Evolutionary conservation across 2,888 invertebrate species (phyloP).

Genomic region (Drosophila nigricruria): DNA sequence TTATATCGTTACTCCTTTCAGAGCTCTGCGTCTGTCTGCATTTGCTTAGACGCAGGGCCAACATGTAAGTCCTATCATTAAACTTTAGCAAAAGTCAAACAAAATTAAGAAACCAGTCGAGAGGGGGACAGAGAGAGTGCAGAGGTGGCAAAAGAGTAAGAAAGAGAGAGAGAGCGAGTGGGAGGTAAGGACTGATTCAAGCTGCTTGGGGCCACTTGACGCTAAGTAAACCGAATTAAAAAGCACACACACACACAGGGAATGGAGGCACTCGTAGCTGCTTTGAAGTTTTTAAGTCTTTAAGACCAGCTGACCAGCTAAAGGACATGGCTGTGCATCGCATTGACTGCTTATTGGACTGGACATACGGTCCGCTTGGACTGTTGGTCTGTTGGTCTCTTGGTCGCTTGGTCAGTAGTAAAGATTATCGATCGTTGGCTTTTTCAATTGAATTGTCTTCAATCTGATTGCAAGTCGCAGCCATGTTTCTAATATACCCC

Average conservation of each 20-base stretch:
- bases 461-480: slow-evolving; percentile 68
- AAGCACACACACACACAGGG: slow-evolving; percentile 51
- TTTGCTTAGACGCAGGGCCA: slow-evolving; percentile 53
- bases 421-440: slow-evolving; percentile 73
- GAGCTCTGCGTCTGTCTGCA: slow-evolving; percentile 26
- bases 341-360: slow-evolving; percentile 21
- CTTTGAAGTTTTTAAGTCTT: slow-evolving; percentile 46
- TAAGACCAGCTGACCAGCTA: slow-evolving; percentile 51
- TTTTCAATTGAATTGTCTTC: slow-evolving; percentile 81
- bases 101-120: slow-evolving; percentile 69
- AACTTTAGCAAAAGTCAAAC: slow-evolving; percentile 75
- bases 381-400: slow-evolving; percentile 38
- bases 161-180: slow-evolving; percentile 2
- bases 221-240: slow-evolving; percentile 72
- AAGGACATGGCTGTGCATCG: slow-evolving; percentile 30
- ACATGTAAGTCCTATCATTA: slow-evolving; percentile 69
- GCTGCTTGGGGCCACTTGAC: slow-evolving; percentile 60
- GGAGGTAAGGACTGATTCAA: slow-evolving; percentile 22
- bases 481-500: slow-evolving; percentile 29
- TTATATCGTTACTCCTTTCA: slow-evolving; percentile 1
- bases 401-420: slow-evolving; percentile 60
- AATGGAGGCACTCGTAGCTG: slow-evolving; percentile 22
- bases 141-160: background rate
- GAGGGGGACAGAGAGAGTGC: background rate
- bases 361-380: slow-evolving; percentile 44